phyloP scores from a whole-genome alignment of 2,888 invertebrate genomes.

The Camponotus fellah region DNA sequence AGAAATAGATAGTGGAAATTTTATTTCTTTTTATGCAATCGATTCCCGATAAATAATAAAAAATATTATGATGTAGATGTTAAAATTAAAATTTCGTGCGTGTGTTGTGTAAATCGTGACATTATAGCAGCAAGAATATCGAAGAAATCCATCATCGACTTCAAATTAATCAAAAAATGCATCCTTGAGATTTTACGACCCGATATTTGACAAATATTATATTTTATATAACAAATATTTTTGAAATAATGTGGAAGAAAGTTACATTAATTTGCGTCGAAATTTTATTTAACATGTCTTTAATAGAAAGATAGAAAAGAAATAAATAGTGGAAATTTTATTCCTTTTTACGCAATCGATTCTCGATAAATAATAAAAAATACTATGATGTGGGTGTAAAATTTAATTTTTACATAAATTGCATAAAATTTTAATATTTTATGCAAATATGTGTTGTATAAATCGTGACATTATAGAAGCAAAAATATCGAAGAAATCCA shows the following conservation, averaged over 20 bases:
- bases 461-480: neutral
- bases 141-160: neutral
- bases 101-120: neutral
- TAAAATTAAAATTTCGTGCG: neutral
- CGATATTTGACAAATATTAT: neutral
- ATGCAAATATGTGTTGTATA: slow-evolving; percentile 5
- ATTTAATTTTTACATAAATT: too few relatives aligned
- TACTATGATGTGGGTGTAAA: neutral
- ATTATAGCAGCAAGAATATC: neutral
- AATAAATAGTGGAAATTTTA: neutral
- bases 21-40: neutral
- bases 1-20: neutral
- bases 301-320: neutral
- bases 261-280: too few relatives aligned
- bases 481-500: neutral
- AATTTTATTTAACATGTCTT: neutral
- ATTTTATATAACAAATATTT: neutral
- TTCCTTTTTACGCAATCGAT: neutral
- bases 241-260: too few relatives aligned
- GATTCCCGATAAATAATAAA: neutral
- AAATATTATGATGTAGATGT: neutral
- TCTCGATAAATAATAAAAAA: neutral
- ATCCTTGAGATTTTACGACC: neutral
- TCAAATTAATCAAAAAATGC: neutral
- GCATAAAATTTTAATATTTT: too few relatives aligned